A percentile compares a stretch with the other conserved stretches of the same genome.
These are phyloP conservation scores for Labrus mixtus DNA, from an alignment of 2,113 vertebrate genomes.

Conservation along the genomic window DNA sequence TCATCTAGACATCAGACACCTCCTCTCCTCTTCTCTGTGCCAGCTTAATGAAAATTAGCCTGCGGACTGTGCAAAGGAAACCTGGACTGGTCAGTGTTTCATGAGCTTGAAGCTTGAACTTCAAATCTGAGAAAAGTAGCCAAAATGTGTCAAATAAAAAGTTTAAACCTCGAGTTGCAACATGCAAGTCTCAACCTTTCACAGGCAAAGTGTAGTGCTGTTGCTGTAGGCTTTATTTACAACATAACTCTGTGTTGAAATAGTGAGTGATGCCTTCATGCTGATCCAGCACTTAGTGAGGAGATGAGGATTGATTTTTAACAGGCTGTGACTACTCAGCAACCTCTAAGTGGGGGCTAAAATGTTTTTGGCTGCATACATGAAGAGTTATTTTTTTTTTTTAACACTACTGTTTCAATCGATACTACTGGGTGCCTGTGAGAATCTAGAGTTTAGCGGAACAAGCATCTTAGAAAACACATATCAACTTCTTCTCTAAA, in stretches of 20 bases:
- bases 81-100: neutral
- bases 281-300: slow-evolving; percentile 19
- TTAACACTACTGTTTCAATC: neutral
- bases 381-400: neutral
- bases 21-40: neutral
- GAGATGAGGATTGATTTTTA: slow-evolving; percentile 30
- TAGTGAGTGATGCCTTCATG: slow-evolving; percentile 19
- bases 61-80: neutral
- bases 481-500: slow-evolving; percentile 67
- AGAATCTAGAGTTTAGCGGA: slow-evolving; percentile 27
- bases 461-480: slow-evolving; percentile 32
- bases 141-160: neutral
- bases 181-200: neutral
- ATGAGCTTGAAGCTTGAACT: neutral
- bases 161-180: neutral
- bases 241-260: slow-evolving; percentile 1
- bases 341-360: slow-evolving; percentile 1
- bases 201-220: neutral
- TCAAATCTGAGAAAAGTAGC: no score
- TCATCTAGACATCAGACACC: slow-evolving; percentile 54
- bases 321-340: slow-evolving; percentile 8
- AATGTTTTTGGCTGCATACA: neutral
- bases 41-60: slow-evolving; percentile 9
- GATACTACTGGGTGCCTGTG: neutral
- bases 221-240: slow-evolving; percentile 6